These are phyloP conservation scores for Bubo blakistoni DNA, from an alignment of 2,113 vertebrate genomes.

Conservation along the genomic window DNA sequence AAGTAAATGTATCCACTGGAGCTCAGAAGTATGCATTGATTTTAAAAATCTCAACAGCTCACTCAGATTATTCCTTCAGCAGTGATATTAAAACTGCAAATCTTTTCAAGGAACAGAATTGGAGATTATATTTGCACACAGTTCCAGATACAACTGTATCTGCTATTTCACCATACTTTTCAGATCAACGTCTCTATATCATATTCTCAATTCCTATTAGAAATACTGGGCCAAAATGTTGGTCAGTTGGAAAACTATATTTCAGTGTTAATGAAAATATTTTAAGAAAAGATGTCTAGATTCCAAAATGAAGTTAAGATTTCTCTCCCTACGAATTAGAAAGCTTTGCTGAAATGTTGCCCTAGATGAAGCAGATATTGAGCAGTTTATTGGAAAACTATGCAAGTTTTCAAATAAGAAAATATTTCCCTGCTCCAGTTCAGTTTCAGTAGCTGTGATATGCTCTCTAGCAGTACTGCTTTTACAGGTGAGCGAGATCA, in stretches of 20 bases:
- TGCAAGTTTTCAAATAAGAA: neutral
- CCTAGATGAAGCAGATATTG: neutral
- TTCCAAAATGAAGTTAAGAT: neutral
- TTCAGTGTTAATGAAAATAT: neutral
- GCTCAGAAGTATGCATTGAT: neutral
- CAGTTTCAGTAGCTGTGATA: neutral
- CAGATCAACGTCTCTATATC: neutral
- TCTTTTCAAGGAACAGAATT: neutral
- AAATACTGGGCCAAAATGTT: neutral
- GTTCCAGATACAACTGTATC: neutral
- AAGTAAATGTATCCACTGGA: rapidly evolving
- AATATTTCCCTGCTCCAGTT: neutral
- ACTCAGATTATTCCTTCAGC: neutral
- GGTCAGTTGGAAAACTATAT: neutral
- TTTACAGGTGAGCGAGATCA: neutral
- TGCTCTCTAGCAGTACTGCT: neutral
- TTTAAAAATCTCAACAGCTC: neutral
- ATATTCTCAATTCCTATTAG: neutral
- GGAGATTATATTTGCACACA: neutral
- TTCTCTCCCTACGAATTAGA: neutral
- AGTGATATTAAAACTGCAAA: neutral
- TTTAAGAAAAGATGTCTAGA: neutral
- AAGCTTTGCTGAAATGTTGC: neutral
- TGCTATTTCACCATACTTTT: neutral
- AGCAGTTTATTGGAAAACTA: neutral